These are phyloP conservation scores for Chelmon rostratus DNA, from an alignment of 2,797 vertebrate species.

Conservation along the genomic window DNA sequence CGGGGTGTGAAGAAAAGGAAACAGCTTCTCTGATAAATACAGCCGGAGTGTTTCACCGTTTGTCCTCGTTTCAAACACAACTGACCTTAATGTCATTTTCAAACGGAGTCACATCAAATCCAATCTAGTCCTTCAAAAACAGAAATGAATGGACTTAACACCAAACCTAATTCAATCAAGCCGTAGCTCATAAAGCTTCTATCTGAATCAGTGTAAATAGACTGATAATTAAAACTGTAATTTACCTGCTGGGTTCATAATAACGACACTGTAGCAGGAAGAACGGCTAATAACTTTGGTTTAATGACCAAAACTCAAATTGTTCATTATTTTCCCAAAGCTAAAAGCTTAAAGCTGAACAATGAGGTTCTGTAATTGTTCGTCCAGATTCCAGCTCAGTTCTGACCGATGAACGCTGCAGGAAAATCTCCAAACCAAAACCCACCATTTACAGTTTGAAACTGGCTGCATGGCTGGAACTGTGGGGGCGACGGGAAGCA, in stretches of 20 bases:
- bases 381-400: neutral
- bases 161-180: neutral
- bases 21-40: too few species aligned
- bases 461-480: neutral
- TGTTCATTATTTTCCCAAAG: neutral
- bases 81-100: neutral
- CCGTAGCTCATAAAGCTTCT: neutral
- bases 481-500: conserved; percentile 16
- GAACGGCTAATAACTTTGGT: neutral
- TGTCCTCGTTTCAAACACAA: neutral
- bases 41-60: too few species aligned
- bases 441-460: neutral
- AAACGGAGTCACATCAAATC: neutral
- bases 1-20: neutral
- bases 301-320: neutral
- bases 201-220: neutral
- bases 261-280: neutral
- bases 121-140: neutral
- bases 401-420: conserved; percentile 1
- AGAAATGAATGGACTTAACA: neutral
- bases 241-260: neutral
- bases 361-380: neutral
- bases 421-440: conserved; percentile 3
- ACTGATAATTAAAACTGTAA: neutral
- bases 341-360: neutral